phyloP scores from a whole-genome alignment of 2,888 invertebrate species.

The Stegana nigrithorax region DNA sequence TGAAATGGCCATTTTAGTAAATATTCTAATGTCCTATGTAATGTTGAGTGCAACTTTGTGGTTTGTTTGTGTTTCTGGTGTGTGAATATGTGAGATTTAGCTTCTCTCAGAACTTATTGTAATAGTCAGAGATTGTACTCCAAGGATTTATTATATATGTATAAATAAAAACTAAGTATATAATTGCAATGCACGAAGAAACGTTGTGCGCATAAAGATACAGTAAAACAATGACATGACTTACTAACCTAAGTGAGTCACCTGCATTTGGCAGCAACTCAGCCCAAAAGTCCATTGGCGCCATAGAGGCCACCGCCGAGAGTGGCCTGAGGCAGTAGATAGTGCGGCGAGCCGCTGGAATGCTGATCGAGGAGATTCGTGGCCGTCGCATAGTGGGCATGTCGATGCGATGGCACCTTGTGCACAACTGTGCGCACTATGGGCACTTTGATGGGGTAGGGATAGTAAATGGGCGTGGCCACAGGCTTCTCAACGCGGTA shows the following conservation, averaged over 20 bases:
- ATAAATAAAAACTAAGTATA: not conserved
- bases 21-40: no score
- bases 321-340: not conserved
- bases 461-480: slow-evolving; percentile 77
- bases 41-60: no score
- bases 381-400: slow-evolving; percentile 11
- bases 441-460: slow-evolving; percentile 81
- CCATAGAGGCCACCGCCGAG: slow-evolving; percentile 27
- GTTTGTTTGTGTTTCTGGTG: no score
- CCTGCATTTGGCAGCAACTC: not conserved
- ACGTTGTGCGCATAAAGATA: not conserved
- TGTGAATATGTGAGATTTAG: no score
- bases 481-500: slow-evolving; percentile 80
- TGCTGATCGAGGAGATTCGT: not conserved
- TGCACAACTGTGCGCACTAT: slow-evolving; percentile 75
- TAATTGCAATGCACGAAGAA: not conserved
- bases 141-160: slow-evolving; percentile 25
- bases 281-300: slow-evolving; percentile 43
- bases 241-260: not conserved
- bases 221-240: no score
- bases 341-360: no score
- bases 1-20: no score
- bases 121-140: no score
- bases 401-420: slow-evolving; percentile 60
- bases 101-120: no score